These are phyloP conservation scores for Rhagoletis zephyria DNA, from an alignment of 1,140 invertebrate genomes.

Conservation along the genomic window DNA sequence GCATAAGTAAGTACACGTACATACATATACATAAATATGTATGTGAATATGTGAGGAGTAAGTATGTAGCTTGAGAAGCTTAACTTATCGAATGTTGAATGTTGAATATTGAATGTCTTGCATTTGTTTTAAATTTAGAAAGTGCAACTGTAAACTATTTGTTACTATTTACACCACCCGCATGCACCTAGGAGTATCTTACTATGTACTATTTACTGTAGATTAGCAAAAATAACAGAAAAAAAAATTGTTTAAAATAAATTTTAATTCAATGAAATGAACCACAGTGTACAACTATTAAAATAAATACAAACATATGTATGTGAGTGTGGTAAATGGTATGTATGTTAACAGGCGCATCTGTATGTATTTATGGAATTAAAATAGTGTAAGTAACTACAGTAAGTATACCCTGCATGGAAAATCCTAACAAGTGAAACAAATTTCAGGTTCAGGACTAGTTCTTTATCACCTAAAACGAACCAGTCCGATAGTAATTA, in stretches of 20 bases:
- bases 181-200: not conserved
- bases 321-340: too few species aligned
- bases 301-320: too few species aligned
- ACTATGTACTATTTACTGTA: conserved; percentile 40
- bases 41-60: not conserved
- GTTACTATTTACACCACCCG: conserved; percentile 39
- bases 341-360: too few species aligned
- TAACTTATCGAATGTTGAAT: conserved; percentile 47
- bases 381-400: too few species aligned
- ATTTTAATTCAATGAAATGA: conserved; percentile 1
- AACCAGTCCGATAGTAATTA: too few species aligned
- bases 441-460: too few species aligned
- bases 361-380: too few species aligned
- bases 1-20: not conserved
- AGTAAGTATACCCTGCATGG: too few species aligned
- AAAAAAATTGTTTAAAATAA: conserved; percentile 46
- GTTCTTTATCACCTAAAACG: too few species aligned
- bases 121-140: conserved; percentile 55
- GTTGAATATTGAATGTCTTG: conserved; percentile 55
- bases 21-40: conserved; percentile 4
- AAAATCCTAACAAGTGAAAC: too few species aligned
- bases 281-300: not conserved
- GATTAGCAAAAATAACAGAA: not conserved
- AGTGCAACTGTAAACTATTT: conserved; percentile 45
- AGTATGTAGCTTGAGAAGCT: not conserved